These are phyloP conservation scores for Trissoscelio sp. DNA, from an alignment of 2,888 invertebrate species.

Conservation along the genomic window DNA sequence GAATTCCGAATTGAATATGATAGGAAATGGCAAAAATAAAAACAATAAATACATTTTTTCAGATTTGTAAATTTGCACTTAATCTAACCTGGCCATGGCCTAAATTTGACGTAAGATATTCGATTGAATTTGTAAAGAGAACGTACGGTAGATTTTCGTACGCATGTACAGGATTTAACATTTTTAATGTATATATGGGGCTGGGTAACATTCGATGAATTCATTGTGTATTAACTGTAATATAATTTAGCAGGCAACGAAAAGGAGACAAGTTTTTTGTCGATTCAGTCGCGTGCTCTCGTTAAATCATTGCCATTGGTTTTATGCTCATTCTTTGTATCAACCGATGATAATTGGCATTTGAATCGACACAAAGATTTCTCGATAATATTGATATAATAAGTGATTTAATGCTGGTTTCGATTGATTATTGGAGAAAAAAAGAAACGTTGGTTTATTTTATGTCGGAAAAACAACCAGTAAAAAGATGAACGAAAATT, in stretches of 20 bases:
- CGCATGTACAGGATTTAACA: slow-evolving; percentile 31
- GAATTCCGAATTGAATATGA: background rate
- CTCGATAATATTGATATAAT: background rate
- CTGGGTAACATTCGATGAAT: slow-evolving; percentile 32
- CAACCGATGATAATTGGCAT: background rate
- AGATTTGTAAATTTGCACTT: slow-evolving; percentile 52
- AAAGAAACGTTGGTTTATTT: background rate
- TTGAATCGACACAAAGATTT: background rate
- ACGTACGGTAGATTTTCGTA: slow-evolving; percentile 16
- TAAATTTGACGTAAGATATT: slow-evolving; percentile 22
- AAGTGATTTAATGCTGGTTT: background rate
- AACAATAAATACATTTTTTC: slow-evolving; percentile 25
- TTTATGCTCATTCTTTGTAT: background rate
- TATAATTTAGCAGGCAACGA: slow-evolving; percentile 25
- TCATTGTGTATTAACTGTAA: background rate
- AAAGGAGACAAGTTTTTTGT: slow-evolving; percentile 12
- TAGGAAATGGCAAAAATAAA: background rate
- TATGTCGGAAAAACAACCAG: background rate
- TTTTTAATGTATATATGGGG: slow-evolving; percentile 47
- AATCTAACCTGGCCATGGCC: slow-evolving; percentile 25
- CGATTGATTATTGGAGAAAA: background rate
- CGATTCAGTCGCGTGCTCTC: background rate
- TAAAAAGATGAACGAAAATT: background rate
- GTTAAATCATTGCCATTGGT: background rate
- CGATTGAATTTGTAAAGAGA: slow-evolving; percentile 26